A percentile compares a stretch with the other conserved stretches of the same genome.
phyloP scores from a whole-genome alignment of 2,888 invertebrate species.

The Mythimna ferrago region DNA sequence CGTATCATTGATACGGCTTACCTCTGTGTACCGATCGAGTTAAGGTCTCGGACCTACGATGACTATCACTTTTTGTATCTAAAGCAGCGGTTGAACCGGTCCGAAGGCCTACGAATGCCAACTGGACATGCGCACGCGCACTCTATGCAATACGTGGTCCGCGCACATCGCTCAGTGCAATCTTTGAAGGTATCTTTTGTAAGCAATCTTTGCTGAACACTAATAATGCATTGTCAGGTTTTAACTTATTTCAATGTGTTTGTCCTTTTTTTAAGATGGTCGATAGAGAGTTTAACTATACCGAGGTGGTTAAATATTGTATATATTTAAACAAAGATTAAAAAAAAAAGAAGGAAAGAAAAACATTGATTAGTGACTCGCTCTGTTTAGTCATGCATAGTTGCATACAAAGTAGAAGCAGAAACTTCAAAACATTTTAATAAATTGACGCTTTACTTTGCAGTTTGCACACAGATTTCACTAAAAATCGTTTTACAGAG shows the following conservation, averaged over 20 bases:
- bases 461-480: constrained; percentile 23
- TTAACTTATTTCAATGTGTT: constrained; percentile 18
- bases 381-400: too few species aligned
- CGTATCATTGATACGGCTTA: too few species aligned
- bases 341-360: too few species aligned
- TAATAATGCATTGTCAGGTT: constrained; percentile 34
- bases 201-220: constrained; percentile 40
- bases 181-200: constrained; percentile 54
- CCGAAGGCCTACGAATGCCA: constrained; percentile 70
- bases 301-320: background rate
- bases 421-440: background rate
- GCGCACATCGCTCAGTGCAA: constrained; percentile 63
- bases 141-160: constrained; percentile 48
- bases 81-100: constrained; percentile 79
- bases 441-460: background rate
- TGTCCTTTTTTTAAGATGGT: background rate
- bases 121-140: constrained; percentile 67
- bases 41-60: constrained; percentile 74
- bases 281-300: background rate
- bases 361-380: too few species aligned
- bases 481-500: background rate
- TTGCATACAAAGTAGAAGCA: background rate
- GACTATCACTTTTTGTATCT: constrained; percentile 82
- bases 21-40: constrained; percentile 45
- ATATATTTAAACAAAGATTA: background rate